phyloP scores from a whole-genome alignment of 2,888 invertebrate species.

The Ceramica pisi region DNA sequence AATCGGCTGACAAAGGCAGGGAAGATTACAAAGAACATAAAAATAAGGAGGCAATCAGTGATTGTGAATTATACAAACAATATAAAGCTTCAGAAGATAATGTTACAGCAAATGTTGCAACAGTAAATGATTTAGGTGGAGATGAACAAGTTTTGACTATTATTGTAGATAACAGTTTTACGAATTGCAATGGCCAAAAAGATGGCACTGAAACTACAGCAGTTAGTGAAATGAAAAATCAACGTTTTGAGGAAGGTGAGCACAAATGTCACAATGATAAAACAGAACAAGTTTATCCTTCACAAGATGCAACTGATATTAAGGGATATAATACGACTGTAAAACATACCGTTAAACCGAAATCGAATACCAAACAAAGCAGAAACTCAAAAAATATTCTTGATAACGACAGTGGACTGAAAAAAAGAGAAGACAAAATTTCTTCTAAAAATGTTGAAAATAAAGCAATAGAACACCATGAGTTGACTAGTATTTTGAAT shows the following conservation, averaged over 20 bases:
- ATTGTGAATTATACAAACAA: conserved; percentile 11
- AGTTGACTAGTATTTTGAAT: conserved; percentile 48
- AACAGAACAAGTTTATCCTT: conserved; percentile 19
- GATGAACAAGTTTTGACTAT: neutral
- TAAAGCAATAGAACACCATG: conserved; percentile 31
- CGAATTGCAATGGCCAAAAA: neutral
- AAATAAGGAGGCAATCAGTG: neutral
- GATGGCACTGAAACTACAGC: conserved; percentile 1
- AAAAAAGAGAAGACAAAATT: conserved; percentile 39
- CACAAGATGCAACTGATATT: conserved; percentile 9
- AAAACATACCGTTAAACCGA: conserved; percentile 20
- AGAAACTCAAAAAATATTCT: conserved; percentile 16
- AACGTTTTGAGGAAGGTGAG: neutral
- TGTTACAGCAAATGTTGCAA: conserved; percentile 15
- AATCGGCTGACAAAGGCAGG: conserved; percentile 8
- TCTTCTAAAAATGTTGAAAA: conserved; percentile 40
- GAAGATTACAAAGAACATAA: neutral
- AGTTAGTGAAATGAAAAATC: conserved; percentile 14
- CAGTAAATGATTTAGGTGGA: conserved; percentile 7
- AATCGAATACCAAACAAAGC: conserved; percentile 11
- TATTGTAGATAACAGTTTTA: conserved; percentile 9
- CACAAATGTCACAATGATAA: neutral
- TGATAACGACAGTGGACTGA: neutral
- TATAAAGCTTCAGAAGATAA: conserved; percentile 6
- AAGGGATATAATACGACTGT: conserved; percentile 19